A percentile compares a stretch with the other conserved stretches of the same genome.
These are phyloP conservation scores for Eurystomus glaucurus DNA, from an alignment of 2,797 vertebrate species.

Conservation along the genomic window DNA sequence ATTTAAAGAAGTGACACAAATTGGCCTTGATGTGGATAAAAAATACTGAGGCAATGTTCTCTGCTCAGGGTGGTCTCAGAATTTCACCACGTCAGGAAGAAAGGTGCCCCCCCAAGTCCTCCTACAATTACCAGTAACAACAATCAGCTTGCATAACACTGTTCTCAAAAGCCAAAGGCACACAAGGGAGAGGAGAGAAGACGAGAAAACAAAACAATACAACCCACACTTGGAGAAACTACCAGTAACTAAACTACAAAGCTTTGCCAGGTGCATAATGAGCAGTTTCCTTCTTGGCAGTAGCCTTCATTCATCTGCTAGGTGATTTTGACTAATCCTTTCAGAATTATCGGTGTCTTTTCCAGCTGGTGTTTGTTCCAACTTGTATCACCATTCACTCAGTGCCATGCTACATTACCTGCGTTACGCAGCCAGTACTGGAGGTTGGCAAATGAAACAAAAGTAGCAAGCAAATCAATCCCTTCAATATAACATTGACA, in stretches of 20 bases:
- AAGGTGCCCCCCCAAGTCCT: neutral
- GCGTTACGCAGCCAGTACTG: neutral
- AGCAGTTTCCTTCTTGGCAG: neutral
- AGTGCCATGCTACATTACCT: neutral
- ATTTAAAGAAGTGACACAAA: neutral
- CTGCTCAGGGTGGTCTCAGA: neutral
- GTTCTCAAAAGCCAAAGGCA: neutral
- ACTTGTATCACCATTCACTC: neutral
- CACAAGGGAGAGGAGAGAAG: fast-evolving
- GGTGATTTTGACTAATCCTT: neutral
- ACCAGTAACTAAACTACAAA: neutral
- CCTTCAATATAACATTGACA: neutral
- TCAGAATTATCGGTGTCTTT: neutral
- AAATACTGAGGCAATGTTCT: neutral
- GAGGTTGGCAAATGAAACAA: neutral
- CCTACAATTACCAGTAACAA: neutral
- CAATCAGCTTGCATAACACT: neutral
- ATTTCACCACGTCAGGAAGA: neutral
- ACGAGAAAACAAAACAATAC: neutral
- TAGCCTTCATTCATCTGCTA: neutral
- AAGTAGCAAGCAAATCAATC: neutral
- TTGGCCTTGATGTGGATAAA: neutral
- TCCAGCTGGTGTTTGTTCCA: neutral
- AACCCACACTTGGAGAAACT: neutral
- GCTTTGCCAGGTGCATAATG: neutral